A percentile compares a stretch with the other conserved stretches of the same genome.
phyloP scores from a whole-genome alignment of 2,888 invertebrate genomes.

The Geotrupes spiniger region DNA sequence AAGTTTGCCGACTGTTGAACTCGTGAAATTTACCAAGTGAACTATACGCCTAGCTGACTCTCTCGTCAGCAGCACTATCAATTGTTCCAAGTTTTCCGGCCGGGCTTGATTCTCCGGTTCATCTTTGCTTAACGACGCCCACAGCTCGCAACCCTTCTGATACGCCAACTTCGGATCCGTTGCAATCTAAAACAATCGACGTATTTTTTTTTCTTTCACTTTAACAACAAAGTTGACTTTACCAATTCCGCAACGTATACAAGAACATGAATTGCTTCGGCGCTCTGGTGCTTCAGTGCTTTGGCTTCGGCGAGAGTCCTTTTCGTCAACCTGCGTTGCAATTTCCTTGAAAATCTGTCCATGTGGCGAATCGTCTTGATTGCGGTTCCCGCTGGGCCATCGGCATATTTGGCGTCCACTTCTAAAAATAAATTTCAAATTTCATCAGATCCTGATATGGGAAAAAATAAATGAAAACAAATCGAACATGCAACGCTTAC shows the following conservation, averaged over 20 bases:
- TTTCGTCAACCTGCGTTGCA: conserved; percentile 72
- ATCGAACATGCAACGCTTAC: no score
- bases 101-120: conserved; percentile 85
- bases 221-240: conserved; percentile 16
- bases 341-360: conserved; percentile 71
- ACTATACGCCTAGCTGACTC: conserved; percentile 76
- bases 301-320: conserved; percentile 77
- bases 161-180: conserved; percentile 75
- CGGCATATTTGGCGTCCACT: conserved; percentile 57
- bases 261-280: conserved; percentile 71
- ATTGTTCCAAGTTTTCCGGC: conserved; percentile 73
- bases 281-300: conserved; percentile 74
- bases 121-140: conserved; percentile 67
- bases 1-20: conserved; percentile 56
- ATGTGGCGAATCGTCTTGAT: conserved; percentile 77
- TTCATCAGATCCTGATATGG: no score
- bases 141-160: conserved; percentile 71
- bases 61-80: conserved; percentile 71
- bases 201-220: no score
- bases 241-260: conserved; percentile 78
- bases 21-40: conserved; percentile 73
- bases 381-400: conserved; percentile 55
- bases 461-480: no score
- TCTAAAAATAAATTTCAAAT: conserved; percentile 35
- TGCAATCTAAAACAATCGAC: conserved; percentile 65